Evolutionary conservation across 2,888 invertebrate species (phyloP), one percentile per base, ranked within the genome.

Genomic region (Trichogramma dendrolimi): DNA sequence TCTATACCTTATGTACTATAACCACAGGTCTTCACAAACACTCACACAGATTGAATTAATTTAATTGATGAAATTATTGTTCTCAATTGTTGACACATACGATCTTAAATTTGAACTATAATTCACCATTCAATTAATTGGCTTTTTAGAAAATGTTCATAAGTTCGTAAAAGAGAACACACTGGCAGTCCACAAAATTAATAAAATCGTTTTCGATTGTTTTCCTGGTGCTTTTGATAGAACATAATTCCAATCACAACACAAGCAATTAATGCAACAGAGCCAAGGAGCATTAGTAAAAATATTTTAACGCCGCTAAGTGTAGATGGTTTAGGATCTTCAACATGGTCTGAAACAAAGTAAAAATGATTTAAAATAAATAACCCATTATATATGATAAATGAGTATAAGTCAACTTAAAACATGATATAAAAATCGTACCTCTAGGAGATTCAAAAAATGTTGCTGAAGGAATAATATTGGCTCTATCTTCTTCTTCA

Each of bases 231-330:
- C 76, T 96, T 96, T 78, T 95, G 94, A 78, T 96, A 96, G 78
- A 93, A 90, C 84, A 96, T 91, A 65, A 96, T 90, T 41, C 91
- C 95, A 59, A 96, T 86, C 4, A 96, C 91, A 0, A 91, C 89
- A 66, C 91, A 85, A 0, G 89, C 92, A 50, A 93, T 90, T 7
- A 96, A 80, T 4, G 89, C 90, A 40, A 97, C 83, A 57, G 96
- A 88, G 10, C 90, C 89, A 57, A 91, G 83, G 69, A 98, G 83
- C 82, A 97, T 88, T 65, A 94, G 84, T 4, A 96, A 83, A 81
- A 97, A 94, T 58, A 96, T 87, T 79, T 95, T 96, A 59, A 94
- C 85, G 56, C 95, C 96, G 4, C 94, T 92, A 83, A 94, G 85
- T 38, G 92, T 86, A 0, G 87, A 84, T 1, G 93, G 92, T 72